Evolutionary conservation across 2,888 invertebrate genomes (phyloP).

Genomic region (Brachynemurus nebulosus): DNA sequence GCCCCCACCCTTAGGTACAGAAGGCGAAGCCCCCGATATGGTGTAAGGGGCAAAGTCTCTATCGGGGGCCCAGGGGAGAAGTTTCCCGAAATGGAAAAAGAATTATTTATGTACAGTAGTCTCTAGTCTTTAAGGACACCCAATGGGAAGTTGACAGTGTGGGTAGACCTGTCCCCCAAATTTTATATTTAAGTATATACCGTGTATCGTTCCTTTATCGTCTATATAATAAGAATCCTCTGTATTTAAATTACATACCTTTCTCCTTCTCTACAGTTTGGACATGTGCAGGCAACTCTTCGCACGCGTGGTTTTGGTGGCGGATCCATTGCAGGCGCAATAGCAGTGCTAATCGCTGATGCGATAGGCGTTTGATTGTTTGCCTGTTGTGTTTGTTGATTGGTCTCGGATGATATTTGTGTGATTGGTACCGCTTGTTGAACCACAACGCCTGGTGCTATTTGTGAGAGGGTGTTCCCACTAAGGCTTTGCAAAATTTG

Average conservation of each 20-base stretch:
- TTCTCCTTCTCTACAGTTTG: conserved; percentile 86
- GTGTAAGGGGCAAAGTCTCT: too few relatives aligned
- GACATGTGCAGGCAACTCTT: conserved; percentile 93
- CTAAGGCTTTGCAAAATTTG: conserved; percentile 47
- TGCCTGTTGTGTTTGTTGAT: conserved; percentile 20
- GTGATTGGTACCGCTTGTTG: conserved; percentile 16
- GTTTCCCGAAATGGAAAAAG: too few relatives aligned
- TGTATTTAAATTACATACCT: conserved; percentile 33
- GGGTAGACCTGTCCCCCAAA: too few relatives aligned
- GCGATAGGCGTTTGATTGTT: conserved; percentile 18
- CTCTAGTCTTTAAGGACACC: too few relatives aligned
- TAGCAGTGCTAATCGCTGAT: conserved; percentile 17
- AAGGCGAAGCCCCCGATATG: too few relatives aligned
- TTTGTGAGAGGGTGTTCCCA: conserved; percentile 23
- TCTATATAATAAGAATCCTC: too few relatives aligned
- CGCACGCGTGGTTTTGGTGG: conserved; percentile 46
- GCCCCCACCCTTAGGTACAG: too few relatives aligned
- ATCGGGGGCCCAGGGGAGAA: too few relatives aligned
- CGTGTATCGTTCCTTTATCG: neutral
- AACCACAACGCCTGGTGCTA: conserved; percentile 25
- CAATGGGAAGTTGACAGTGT: too few relatives aligned
- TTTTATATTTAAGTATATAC: neutral
- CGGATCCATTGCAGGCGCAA: conserved; percentile 29
- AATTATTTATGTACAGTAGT: too few relatives aligned
- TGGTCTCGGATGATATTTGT: conserved; percentile 19